These are phyloP conservation scores for Antennarius maculatus DNA, from an alignment of 2,797 vertebrate species.

Conservation along the genomic window DNA sequence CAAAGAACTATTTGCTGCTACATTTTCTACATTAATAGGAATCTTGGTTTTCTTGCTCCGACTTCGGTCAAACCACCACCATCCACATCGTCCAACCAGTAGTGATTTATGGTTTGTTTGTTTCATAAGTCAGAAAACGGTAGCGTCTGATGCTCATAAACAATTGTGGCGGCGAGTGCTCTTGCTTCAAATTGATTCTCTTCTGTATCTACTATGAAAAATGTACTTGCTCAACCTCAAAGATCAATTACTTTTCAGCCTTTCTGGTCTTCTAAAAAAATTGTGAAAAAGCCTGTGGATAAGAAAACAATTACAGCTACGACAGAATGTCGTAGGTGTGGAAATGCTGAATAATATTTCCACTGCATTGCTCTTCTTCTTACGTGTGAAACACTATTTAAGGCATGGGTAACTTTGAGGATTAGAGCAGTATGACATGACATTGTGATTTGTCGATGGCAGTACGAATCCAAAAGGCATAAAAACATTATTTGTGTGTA, in stretches of 20 bases:
- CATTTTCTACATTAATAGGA: conserved; percentile 47
- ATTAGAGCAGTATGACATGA: conserved; percentile 11
- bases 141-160: conserved; percentile 68
- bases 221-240: conserved; percentile 66
- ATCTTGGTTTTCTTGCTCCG: conserved; percentile 36
- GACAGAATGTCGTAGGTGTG: neutral
- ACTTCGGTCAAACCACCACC: conserved; percentile 29
- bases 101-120: conserved; percentile 81
- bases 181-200: conserved; percentile 74
- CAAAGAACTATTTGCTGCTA: conserved; percentile 23
- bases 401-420: conserved; percentile 8
- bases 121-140: conserved; percentile 62
- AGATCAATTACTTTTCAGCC: conserved; percentile 68
- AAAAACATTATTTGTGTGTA: neutral
- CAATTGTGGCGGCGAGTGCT: conserved; percentile 59
- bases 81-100: conserved; percentile 59
- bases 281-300: conserved; percentile 15
- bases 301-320: conserved; percentile 37
- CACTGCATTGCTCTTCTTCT: conserved; percentile 27
- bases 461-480: neutral
- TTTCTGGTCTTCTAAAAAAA: conserved; percentile 47
- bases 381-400: conserved; percentile 24
- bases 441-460: conserved; percentile 7
- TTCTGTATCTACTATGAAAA: conserved; percentile 70
- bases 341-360: conserved; percentile 30